Base-by-base conservation (phyloP, 2,797 vertebrate species). In the Microctenopoma steveboyesi region DNA sequence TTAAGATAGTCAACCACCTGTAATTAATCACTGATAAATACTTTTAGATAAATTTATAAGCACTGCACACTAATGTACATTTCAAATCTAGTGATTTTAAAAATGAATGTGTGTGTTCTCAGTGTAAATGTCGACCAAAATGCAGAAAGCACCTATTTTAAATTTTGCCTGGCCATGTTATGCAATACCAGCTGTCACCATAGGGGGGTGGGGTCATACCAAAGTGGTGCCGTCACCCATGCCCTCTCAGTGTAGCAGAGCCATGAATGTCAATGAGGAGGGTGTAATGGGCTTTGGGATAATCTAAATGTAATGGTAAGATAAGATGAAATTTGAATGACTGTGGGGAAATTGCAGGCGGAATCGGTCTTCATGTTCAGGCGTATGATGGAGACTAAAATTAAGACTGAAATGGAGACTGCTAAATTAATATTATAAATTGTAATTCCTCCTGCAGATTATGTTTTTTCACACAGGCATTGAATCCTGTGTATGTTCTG, bases 121-220 rank as follows among this genome's bases (percentile, higher is more conserved):
- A 1, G 13, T 22, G 8, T 15, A 4, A 47, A n/a, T 35, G 18
- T 39, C 25, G 30, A 52, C 33, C 60, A 45, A 75, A 54, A 71
- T 45, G 10, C 45, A 57, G 7, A 69, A 35, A 42, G 40, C 11
- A 55, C 40, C 6, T 35, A 22, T 30, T 77, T 54, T 27, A 28
- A n/a, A 22, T 52, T 30, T 58, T 42, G 9, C 33, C 22, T 65
- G 22, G 13, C 33, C 15, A 42, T 68, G 43, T 81, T 70, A 63
- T 91, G 91, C 80, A 92, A 84, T 92, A 90, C 91, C 89, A 68
- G 1, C 69, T 85, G 59, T 82, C 63, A 56, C 92, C 92, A 89
- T 90, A 30, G 59, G 92, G 89, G 89, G 92, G 91, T 90, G 78
- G 88, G 90, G 90, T 92, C 88, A 91, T 76, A 90, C 92, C 90